A percentile compares a stretch with the other conserved stretches of the same genome.
Evolutionary conservation across 2,113 vertebrate genomes (phyloP).

Genomic region (Hypocryptadius cinnamomeus): DNA sequence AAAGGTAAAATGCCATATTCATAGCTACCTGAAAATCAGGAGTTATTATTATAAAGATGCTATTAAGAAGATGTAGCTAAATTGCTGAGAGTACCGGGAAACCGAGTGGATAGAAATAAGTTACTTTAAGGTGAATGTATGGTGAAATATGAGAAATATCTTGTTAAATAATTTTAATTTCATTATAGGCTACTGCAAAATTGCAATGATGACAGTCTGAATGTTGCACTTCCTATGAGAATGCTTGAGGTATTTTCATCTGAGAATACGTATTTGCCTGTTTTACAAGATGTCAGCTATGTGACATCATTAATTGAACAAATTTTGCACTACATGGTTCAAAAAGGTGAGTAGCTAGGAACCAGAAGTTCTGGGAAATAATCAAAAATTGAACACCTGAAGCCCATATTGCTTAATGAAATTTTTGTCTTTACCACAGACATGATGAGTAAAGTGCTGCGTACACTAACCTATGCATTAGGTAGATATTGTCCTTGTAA

Average conservation of each 20-base stretch:
- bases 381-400: neutral
- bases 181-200: slow-evolving; percentile 80
- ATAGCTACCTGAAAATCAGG: neutral
- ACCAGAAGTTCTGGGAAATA: neutral
- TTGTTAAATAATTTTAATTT: neutral
- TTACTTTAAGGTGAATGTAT: neutral
- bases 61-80: neutral
- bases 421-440: neutral
- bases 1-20: neutral
- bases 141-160: neutral
- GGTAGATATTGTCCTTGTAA: neutral
- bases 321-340: slow-evolving; percentile 97
- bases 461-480: neutral
- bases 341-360: slow-evolving; percentile 81
- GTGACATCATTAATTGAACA: slow-evolving; percentile 91
- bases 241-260: slow-evolving; percentile 96
- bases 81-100: neutral
- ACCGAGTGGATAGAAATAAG: neutral
- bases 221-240: slow-evolving; percentile 93
- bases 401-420: neutral
- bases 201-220: slow-evolving; percentile 85
- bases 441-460: neutral
- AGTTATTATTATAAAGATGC: neutral
- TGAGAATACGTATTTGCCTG: slow-evolving; percentile 85
- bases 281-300: slow-evolving; percentile 80